Base-by-base conservation (phyloP, 1,140 invertebrate species). In the Drosophila punjabiensis region DNA sequence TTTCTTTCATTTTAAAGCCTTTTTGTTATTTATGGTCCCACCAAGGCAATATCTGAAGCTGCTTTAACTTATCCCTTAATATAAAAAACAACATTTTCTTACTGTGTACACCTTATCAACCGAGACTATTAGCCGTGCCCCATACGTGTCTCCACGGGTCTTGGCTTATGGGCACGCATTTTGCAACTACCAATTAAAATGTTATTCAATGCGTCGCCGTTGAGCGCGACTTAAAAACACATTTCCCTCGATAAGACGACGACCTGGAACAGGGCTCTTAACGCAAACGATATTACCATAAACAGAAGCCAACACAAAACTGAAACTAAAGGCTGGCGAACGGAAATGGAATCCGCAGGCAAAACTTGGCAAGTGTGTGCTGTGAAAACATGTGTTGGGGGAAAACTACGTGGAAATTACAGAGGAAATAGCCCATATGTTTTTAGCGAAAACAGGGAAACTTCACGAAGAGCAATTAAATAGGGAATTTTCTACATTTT, bases 131-230 rank as follows among this genome's bases (percentile, higher is more conserved):
- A 74, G 67, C 35, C 66, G 56, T 50, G 14, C 58, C 4, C 39
- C 39, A 64, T 63, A 66, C 64, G 59, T 66, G 58, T 66, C 13
- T 16, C 39, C 64, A 73, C 55, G 74, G 69, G 69, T 81, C 79
- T 73, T 52, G 68, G 50, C 63, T 63, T 81, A 68, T 76, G 68
- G 80, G 86, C 85, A 89, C 86, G 85, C 85, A 90, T 89, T 89
- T 89, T 85, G 86, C 79, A 89, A 89, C 88, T 89, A 53, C 78
- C 76, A 89, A 86, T 83, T 68, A 83, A 76, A 83, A 78, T 66
- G 62, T 68, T 77, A 83, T 81, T 78, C 84, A 79, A 88, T 88
- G 81, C 80, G 50, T 55, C 60, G 79, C 50, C 64, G 75, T 64
- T 62, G 76, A 79, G 73, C 76, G 79, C 74, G 79, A 62, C 71